Base-by-base conservation (phyloP, 2,113 vertebrate genomes). In the Pluvialis apricaria region DNA sequence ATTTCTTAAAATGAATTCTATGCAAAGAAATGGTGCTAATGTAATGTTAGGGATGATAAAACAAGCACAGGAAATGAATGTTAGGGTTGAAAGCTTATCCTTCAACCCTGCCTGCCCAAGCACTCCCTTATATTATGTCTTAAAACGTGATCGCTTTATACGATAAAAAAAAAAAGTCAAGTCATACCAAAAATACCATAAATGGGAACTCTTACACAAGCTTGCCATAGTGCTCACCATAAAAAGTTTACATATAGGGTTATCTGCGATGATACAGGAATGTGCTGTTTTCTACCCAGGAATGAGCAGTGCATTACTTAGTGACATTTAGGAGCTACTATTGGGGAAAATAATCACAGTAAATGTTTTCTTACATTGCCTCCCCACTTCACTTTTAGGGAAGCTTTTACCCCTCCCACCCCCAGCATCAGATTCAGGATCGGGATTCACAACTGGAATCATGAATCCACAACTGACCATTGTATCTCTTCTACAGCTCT, bases 61-160 rank as follows among this genome's bases (percentile, higher is more conserved):
- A 94, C 86, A 95, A 89, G 91, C 36, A 92, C 91, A 94, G 95
- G 94, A 97, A 97, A 96, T 89, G 88, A 97, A 95, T 84, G 86
- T 24, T 62, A 82, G 66, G 72, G 61, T 57, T 94, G 81, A 94
- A 87, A 92, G 83, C 91, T 95, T 90, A 92, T 93, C 55, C 94
- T 93, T 89, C 81, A 79, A 82, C 61, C 72, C 80, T 75, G 69
- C 24, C 69, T 84, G 84, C 49, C 92, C 92, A 84, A 86, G 65
- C 66, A 42, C 36, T 76, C 52, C 60, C 83, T 79, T 51, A 36
- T 11, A 81, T 76, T 57, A 65, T 3, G 6, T 42, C 72, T 91
- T 94, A 88, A 78, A 92, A 81, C 1, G 8, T 49, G 68, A 88
- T 84, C 73, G 84, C 77, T 73, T 82, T 47, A 78, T 78, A 86